Base-by-base conservation (phyloP, 2,113 vertebrate species). In the Camelus bactrianus region DNA sequence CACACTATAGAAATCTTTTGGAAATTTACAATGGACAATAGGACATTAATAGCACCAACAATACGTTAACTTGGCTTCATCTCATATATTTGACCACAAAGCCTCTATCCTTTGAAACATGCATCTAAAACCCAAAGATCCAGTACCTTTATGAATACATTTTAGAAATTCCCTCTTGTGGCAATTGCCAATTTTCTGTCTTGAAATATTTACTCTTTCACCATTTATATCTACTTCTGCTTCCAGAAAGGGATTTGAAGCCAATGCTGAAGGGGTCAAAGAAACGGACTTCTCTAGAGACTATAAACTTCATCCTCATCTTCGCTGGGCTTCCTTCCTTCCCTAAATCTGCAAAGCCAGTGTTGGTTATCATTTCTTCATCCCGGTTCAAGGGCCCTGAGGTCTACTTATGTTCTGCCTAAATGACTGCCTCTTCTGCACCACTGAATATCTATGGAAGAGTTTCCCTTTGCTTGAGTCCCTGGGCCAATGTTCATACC, bases 161-260 rank as follows among this genome's bases (percentile, higher is more conserved):
- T 75, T 65, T 80, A 8, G 50, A 67, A 91, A 79, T 50, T 16
- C 22, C 12, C 93, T 76, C 67, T 84, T 94, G 16, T 52, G 20
- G 65, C 0, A 69, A 2, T 81, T 42, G 69, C 48, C 38, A 89
- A 42, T 70, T 62, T 87, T 86, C 52, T 87, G 88, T 50, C 48
- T 94, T 65, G 72, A 93, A 92, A 50, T 46, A 89, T 30, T 89
- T 82, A 65, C 8, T 83, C 64, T 81, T 83, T 86, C 32, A 70
- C 38, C 30, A 70, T 16, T 89, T 48, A 85, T 54, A 70, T 16
- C 16, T 48, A 76, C 15, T 67, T 87, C n/a, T 79, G 79, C n/a
- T 92, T 91, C 32, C 42, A 89, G 62, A 32, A 86, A 72, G 69
- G 16, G 3, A 86, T 50, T 81, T 89, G 42, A 82, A 81, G 32